phyloP scores from a whole-genome alignment of 2,888 invertebrate species.

The Spisula solida region DNA sequence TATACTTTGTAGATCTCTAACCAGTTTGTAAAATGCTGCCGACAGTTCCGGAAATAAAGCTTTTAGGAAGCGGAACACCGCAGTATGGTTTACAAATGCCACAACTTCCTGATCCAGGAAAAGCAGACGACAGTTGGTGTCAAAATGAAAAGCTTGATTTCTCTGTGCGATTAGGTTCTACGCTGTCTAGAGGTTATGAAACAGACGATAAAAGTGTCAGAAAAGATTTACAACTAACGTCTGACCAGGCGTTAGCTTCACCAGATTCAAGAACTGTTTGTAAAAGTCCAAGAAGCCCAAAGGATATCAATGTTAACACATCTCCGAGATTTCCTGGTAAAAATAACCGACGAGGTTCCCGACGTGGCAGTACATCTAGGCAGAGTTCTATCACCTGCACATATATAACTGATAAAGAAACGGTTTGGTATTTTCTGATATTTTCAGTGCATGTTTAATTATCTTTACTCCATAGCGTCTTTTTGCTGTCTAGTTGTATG shows the following conservation, averaged over 20 bases:
- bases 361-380: conserved; percentile 39
- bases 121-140: conserved; percentile 56
- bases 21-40: conserved; percentile 7
- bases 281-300: conserved; percentile 23
- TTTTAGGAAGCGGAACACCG: background rate
- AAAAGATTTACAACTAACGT: conserved; percentile 40
- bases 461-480: no score
- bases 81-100: conserved; percentile 66
- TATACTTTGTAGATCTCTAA: background rate
- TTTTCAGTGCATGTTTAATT: background rate
- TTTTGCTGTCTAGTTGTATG: no score
- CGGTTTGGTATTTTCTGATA: conserved; percentile 32
- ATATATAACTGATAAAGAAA: conserved; percentile 46
- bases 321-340: background rate
- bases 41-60: conserved; percentile 32
- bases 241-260: conserved; percentile 30
- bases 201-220: conserved; percentile 31
- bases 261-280: background rate
- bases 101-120: conserved; percentile 73
- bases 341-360: conserved; percentile 38
- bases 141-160: conserved; percentile 68
- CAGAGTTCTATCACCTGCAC: conserved; percentile 10
- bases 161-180: conserved; percentile 73
- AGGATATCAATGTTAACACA: background rate
- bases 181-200: conserved; percentile 64